Evolutionary conservation across 2,113 vertebrate genomes (phyloP).

Genomic region (Anoplopoma fimbria): DNA sequence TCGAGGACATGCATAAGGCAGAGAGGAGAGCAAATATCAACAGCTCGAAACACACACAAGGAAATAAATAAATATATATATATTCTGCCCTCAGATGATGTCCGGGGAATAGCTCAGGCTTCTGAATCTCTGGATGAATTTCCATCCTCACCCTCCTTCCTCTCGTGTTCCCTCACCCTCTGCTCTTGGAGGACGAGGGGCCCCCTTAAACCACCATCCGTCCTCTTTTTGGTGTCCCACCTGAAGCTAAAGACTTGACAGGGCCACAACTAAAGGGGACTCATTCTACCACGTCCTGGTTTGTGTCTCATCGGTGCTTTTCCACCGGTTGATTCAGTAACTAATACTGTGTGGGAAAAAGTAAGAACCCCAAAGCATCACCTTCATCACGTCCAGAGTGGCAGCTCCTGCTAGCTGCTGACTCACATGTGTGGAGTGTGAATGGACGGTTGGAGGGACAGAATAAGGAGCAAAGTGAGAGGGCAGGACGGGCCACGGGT

Average conservation of each 20-base stretch:
- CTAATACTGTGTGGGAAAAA: background rate
- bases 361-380: constrained; percentile 22
- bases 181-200: constrained; percentile 47
- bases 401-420: constrained; percentile 54
- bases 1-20: constrained; percentile 63
- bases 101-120: constrained; percentile 29
- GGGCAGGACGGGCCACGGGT: constrained; percentile 54
- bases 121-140: constrained; percentile 35
- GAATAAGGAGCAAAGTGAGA: constrained; percentile 67
- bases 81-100: constrained; percentile 45
- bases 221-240: constrained; percentile 37
- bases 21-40: constrained; percentile 72
- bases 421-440: constrained; percentile 72
- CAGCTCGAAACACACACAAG: constrained; percentile 61
- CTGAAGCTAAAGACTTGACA: constrained; percentile 13
- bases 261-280: constrained; percentile 9
- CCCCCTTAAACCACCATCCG: constrained; percentile 31
- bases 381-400: constrained; percentile 43
- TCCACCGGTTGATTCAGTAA: constrained; percentile 54
- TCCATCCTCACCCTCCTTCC: constrained; percentile 21
- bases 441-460: constrained; percentile 62
- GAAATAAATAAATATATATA: background rate
- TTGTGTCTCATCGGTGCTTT: constrained; percentile 18
- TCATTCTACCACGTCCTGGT: constrained; percentile 8
- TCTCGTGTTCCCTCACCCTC: constrained; percentile 2